phyloP scores from a whole-genome alignment of 2,797 vertebrate species.

The Sebastes oblongus region DNA sequence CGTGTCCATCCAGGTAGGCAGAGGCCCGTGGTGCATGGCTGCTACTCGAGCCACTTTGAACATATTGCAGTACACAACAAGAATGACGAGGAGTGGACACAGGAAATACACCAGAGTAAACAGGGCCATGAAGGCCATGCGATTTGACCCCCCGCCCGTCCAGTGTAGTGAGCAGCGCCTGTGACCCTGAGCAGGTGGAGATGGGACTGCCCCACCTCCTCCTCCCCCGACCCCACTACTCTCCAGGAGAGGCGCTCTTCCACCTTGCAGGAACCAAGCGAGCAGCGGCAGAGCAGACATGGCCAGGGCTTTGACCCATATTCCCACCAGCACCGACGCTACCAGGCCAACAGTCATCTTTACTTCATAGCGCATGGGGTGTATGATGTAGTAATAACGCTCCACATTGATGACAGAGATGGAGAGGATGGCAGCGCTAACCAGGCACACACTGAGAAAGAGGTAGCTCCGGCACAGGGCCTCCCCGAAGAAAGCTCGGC shows the following conservation, averaged over 20 bases:
- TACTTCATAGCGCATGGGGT: constrained; percentile 98
- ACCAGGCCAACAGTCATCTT: constrained; percentile 95
- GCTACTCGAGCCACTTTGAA: constrained; percentile 97
- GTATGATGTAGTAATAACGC: constrained; percentile 97
- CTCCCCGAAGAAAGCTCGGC: constrained; percentile 90
- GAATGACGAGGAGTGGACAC: constrained; percentile 91
- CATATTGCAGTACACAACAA: constrained; percentile 98
- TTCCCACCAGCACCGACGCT: constrained; percentile 90
- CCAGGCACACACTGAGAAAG: constrained; percentile 95
- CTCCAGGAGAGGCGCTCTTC: constrained; percentile 75
- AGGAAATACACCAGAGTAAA: constrained; percentile 95
- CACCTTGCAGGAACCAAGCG: constrained; percentile 88
- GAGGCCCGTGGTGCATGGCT: constrained; percentile 93
- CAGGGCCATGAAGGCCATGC: constrained; percentile 92
- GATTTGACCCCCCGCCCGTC: constrained; percentile 89
- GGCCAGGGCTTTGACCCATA: constrained; percentile 95
- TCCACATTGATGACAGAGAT: constrained; percentile 98
- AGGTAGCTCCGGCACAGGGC: constrained; percentile 93
- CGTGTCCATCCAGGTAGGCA: constrained; percentile 96
- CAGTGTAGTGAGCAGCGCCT: constrained; percentile 93
- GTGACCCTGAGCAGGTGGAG: constrained; percentile 70
- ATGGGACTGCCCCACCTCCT: constrained; percentile 55
- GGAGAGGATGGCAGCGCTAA: constrained; percentile 95
- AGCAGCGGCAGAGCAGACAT: constrained; percentile 93
- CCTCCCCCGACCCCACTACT: constrained; percentile 58